Percentiles rank a stretch among this genome's conserved stretches.
These are phyloP conservation scores for Cephonodes hylas DNA, from an alignment of 2,888 invertebrate genomes.

Conservation along the genomic window DNA sequence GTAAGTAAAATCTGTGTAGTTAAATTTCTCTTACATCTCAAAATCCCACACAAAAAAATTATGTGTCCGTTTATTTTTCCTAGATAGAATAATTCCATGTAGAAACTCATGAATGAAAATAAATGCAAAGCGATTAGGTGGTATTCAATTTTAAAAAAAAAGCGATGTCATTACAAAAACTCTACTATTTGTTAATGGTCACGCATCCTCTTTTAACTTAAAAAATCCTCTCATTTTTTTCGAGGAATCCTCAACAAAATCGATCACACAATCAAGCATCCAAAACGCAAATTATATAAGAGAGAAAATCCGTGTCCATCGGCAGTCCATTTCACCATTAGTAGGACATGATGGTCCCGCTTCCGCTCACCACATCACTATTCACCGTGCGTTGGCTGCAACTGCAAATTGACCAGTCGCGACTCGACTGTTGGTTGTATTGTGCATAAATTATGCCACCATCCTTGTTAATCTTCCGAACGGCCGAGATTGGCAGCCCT, in stretches of 20 bases:
- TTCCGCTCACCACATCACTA: conserved; percentile 15
- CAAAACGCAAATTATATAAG: background rate
- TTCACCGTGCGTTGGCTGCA: conserved; percentile 13
- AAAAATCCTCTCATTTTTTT: no score
- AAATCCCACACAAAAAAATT: no score
- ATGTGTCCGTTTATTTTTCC: no score
- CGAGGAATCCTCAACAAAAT: background rate
- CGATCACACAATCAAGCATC: background rate
- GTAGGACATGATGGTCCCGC: conserved; percentile 5
- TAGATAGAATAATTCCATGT: no score
- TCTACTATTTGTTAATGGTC: no score
- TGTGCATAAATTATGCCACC: conserved; percentile 11
- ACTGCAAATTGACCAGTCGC: conserved; percentile 13
- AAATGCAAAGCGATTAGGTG: no score
- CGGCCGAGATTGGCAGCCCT: background rate
- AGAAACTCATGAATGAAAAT: no score
- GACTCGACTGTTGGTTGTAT: background rate
- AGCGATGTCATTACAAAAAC: no score
- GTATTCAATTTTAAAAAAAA: no score
- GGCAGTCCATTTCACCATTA: conserved; percentile 8
- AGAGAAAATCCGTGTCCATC: background rate
- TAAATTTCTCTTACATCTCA: no score
- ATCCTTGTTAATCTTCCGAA: background rate
- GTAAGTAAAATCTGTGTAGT: no score
- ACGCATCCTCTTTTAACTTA: no score